phyloP scores from a whole-genome alignment of 2,888 invertebrate genomes.

The Brachyptera risi region DNA sequence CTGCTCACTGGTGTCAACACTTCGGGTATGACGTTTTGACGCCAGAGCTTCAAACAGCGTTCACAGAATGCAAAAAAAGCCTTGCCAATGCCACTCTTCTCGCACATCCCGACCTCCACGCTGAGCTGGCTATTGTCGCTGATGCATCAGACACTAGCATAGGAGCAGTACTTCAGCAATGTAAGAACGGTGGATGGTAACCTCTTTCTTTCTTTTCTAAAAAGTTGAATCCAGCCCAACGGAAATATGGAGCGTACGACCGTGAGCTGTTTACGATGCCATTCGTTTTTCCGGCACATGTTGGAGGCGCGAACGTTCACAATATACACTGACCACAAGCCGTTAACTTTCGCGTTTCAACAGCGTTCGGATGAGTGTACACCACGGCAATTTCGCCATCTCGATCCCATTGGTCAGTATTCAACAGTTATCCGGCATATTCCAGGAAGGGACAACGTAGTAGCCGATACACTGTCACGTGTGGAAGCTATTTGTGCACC shows the following conservation, averaged over 20 bases:
- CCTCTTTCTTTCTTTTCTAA: slow-evolving; percentile 36
- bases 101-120: slow-evolving; percentile 39
- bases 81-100: too few species aligned
- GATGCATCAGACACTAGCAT: slow-evolving; percentile 43
- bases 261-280: too few species aligned
- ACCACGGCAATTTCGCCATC: too few species aligned
- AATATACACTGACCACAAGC: slow-evolving; percentile 19
- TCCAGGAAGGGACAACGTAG: too few species aligned
- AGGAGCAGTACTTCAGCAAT: slow-evolving; percentile 40
- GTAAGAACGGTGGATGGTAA: slow-evolving; percentile 12
- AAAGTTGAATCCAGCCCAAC: slow-evolving; percentile 38
- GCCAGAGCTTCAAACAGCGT: too few species aligned
- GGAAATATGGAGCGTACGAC: slow-evolving; percentile 44
- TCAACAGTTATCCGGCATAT: too few species aligned
- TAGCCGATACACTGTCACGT: too few species aligned
- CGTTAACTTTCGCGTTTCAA: too few species aligned
- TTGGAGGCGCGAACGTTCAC: slow-evolving; percentile 38
- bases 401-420: too few species aligned
- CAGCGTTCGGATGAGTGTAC: too few species aligned
- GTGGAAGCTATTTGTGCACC: too few species aligned
- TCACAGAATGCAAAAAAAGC: too few species aligned
- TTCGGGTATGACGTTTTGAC: background rate
- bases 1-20: background rate
- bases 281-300: slow-evolving; percentile 42
- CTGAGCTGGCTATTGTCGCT: slow-evolving; percentile 38